phyloP scores from a whole-genome alignment of 2,113 vertebrate genomes.

The Malurus alboscapulatus region DNA sequence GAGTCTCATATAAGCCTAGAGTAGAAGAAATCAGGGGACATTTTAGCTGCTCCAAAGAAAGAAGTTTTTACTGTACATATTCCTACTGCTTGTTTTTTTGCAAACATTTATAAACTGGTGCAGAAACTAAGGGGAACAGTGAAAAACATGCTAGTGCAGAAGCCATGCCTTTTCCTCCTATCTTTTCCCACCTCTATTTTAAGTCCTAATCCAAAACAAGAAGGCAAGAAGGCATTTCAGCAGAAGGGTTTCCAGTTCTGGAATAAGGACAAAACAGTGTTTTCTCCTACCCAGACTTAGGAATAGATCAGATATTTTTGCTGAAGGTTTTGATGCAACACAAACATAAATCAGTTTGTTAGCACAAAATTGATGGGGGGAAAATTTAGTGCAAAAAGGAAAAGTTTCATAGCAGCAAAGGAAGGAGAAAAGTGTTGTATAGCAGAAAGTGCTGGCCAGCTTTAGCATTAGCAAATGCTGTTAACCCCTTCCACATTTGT shows the following conservation, averaged over 20 bases:
- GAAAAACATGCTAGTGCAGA: neutral
- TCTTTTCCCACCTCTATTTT: slow-evolving; percentile 39
- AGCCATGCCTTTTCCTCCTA: neutral
- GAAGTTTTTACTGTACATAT: neutral
- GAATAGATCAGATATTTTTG: neutral
- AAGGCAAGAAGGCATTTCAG: slow-evolving; percentile 7
- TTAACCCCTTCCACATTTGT: neutral
- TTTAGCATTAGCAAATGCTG: neutral
- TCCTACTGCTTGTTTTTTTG: neutral
- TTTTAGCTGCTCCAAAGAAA: neutral
- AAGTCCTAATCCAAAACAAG: neutral
- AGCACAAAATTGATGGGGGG: neutral
- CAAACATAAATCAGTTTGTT: neutral
- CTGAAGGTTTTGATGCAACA: neutral
- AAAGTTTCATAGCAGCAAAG: neutral
- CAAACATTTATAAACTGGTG: neutral
- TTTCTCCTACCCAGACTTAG: neutral
- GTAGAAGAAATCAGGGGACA: neutral
- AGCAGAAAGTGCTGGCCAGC: neutral
- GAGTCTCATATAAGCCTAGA: neutral
- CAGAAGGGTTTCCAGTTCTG: slow-evolving; percentile 19
- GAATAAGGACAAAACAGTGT: neutral
- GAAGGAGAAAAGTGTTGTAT: neutral
- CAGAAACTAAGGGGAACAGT: neutral
- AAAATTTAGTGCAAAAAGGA: neutral